These are phyloP conservation scores for Macaria notata DNA, from an alignment of 2,888 invertebrate species.

Conservation along the genomic window DNA sequence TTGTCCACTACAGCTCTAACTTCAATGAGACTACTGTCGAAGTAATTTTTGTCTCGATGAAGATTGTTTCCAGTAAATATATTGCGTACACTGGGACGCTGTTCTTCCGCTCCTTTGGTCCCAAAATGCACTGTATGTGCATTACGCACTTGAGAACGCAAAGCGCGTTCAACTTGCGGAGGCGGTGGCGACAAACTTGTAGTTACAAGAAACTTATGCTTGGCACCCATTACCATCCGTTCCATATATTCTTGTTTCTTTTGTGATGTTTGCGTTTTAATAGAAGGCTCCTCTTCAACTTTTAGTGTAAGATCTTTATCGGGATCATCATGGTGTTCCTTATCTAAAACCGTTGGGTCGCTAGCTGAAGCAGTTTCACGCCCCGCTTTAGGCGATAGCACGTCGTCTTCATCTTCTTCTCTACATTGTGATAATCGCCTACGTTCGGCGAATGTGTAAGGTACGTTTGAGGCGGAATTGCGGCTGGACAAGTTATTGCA, in stretches of 20 bases:
- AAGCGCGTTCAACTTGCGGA: slow-evolving; percentile 68
- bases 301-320: too few relatives aligned
- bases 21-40: slow-evolving; percentile 91
- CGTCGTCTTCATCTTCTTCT: slow-evolving; percentile 92
- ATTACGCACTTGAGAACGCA: slow-evolving; percentile 76
- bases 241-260: slow-evolving; percentile 61
- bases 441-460: slow-evolving; percentile 81
- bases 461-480: slow-evolving; percentile 62
- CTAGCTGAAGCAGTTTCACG: slow-evolving; percentile 39
- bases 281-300: too few relatives aligned
- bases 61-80: slow-evolving; percentile 81
- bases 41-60: slow-evolving; percentile 90
- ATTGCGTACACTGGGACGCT: slow-evolving; percentile 83
- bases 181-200: slow-evolving; percentile 52
- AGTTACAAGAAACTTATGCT: slow-evolving; percentile 70
- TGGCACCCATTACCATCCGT: slow-evolving; percentile 68
- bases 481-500: slow-evolving; percentile 86
- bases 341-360: slow-evolving; percentile 35
- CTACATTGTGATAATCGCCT: slow-evolving; percentile 90
- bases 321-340: slow-evolving; percentile 20
- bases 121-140: slow-evolving; percentile 87
- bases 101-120: slow-evolving; percentile 80
- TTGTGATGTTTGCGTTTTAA: too few relatives aligned
- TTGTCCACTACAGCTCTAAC: slow-evolving; percentile 89
- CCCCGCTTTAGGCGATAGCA: slow-evolving; percentile 37